A percentile compares a stretch with the other conserved stretches of the same genome.
Conservation (phyloP, 2,888 invertebrate genomes). For the Magallana nippona region DNA sequence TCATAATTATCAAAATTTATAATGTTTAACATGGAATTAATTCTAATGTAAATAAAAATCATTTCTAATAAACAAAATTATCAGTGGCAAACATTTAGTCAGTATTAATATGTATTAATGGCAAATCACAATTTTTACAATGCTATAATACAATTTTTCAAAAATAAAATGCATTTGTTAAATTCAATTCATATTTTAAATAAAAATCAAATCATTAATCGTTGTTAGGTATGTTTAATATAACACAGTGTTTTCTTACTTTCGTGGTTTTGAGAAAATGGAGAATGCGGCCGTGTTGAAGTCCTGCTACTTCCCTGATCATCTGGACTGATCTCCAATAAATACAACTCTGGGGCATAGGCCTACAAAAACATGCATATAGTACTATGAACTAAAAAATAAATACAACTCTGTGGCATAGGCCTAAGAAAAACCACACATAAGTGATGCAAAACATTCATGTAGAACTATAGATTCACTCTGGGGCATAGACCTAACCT, state of each 20-base stretch:
- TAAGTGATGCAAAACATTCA: constrained; percentile 42
- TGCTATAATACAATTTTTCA: too few relatives aligned
- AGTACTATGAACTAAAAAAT: too few relatives aligned
- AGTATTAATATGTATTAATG: neutral
- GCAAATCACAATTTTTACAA: neutral
- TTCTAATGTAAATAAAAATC: neutral
- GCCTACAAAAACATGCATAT: too few relatives aligned
- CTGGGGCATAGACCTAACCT: too few relatives aligned
- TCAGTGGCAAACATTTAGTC: neutral
- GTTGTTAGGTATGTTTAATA: neutral
- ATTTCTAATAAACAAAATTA: neutral
- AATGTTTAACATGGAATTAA: neutral
- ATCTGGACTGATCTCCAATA: constrained; percentile 71
- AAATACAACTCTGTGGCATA: too few relatives aligned
- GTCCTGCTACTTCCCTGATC: constrained; percentile 59
- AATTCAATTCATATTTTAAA: neutral
- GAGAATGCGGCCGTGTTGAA: constrained; percentile 61
- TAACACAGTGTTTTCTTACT: constrained; percentile 15
- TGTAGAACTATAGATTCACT: too few relatives aligned
- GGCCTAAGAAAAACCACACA: too few relatives aligned
- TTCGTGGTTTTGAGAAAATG: constrained; percentile 24
- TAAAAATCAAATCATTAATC: neutral
- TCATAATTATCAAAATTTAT: neutral
- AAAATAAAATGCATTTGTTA: too few relatives aligned
- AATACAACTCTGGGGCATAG: constrained; percentile 59